Conservation (phyloP, 1,140 invertebrate genomes). For the Hetaerina americana region DNA sequence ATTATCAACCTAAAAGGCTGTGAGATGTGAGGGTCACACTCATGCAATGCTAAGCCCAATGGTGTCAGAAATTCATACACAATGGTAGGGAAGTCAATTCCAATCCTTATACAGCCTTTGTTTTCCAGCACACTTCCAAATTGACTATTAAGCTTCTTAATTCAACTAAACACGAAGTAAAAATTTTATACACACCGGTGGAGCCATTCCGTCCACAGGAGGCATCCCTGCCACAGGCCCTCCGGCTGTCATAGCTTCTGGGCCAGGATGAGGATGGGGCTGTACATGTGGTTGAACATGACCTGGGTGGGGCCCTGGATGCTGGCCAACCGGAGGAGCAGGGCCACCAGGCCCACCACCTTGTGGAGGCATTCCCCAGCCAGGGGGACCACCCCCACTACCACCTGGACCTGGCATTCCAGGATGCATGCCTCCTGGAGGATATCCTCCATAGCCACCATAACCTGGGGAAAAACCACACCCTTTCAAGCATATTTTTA, state of each 20-base stretch:
- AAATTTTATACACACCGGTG: slow-evolving; percentile 17
- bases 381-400: slow-evolving; percentile 13
- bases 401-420: slow-evolving; percentile 38
- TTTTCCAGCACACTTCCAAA: too few relatives aligned
- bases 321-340: too few relatives aligned
- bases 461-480: neutral
- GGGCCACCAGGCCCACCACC: slow-evolving; percentile 5
- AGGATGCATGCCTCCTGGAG: slow-evolving; percentile 24
- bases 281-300: neutral
- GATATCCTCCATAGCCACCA: slow-evolving; percentile 23
- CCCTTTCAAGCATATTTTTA: too few relatives aligned
- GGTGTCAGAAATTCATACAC: too few relatives aligned
- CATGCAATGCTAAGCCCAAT: too few relatives aligned
- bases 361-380: slow-evolving; percentile 30
- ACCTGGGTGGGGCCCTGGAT: neutral
- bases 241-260: neutral
- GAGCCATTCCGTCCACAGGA: slow-evolving; percentile 6
- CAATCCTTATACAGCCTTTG: too few relatives aligned
- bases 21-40: too few relatives aligned
- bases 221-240: slow-evolving; percentile 8
- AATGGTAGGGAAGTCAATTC: too few relatives aligned
- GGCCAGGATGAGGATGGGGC: neutral
- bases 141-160: too few relatives aligned
- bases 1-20: too few relatives aligned
- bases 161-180: too few relatives aligned